Evolutionary conservation across 1,140 invertebrate genomes (phyloP).

Genomic region (Lasaia peninsularis): DNA sequence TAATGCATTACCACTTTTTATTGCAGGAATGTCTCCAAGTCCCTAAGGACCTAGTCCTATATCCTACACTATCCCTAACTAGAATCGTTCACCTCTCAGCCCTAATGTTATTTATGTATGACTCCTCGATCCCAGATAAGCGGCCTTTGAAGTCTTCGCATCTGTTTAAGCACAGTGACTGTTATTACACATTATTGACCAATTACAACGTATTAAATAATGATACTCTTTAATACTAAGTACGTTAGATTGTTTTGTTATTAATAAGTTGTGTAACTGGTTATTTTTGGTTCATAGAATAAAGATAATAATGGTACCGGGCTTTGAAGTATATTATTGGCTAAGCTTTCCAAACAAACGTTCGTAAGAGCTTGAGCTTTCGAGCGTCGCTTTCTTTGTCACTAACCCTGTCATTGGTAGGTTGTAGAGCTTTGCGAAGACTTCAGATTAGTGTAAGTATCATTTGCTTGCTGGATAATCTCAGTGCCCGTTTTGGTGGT

Average conservation of each 20-base stretch:
- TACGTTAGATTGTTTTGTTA: neutral
- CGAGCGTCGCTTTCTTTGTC: no score
- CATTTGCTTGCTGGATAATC: no score
- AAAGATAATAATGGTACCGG: no score
- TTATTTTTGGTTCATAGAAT: no score
- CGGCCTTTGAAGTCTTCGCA: constrained; percentile 37
- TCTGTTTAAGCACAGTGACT: constrained; percentile 24
- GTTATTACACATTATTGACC: constrained; percentile 43
- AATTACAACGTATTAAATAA: constrained; percentile 28
- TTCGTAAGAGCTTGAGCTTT: no score
- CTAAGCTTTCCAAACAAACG: no score
- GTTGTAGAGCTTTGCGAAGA: no score
- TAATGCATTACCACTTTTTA: no score
- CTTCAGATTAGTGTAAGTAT: no score
- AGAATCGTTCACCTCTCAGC: constrained; percentile 30
- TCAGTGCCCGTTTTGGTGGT: no score
- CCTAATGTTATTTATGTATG: constrained; percentile 39
- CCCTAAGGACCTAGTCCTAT: neutral
- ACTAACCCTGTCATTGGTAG: no score
- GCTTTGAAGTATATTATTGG: no score
- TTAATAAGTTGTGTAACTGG: neutral
- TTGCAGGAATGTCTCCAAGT: neutral
- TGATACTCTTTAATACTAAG: neutral
- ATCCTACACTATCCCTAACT: constrained; percentile 21
- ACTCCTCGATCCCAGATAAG: constrained; percentile 27